Evolutionary conservation across 2,888 invertebrate genomes (phyloP), one percentile per base, ranked within the genome.

Genomic region (Acanthosepion esculentum): DNA sequence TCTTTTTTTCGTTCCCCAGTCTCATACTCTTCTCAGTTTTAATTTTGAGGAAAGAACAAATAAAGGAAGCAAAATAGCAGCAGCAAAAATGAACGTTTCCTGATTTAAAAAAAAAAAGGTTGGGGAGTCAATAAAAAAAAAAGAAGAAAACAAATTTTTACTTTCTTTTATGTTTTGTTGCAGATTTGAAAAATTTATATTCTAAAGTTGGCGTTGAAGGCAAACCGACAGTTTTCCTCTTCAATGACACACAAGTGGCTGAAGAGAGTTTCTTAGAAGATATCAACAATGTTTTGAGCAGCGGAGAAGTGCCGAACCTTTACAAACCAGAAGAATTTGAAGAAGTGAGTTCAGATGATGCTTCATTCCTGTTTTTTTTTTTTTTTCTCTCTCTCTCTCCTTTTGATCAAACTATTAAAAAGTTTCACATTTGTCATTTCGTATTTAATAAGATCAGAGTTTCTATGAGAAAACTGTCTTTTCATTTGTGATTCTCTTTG

Each of bases 281-380:
- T 96, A 98, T 99, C 95, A 99, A 99, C 97, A 99, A 98, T 97
- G 98, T 99, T 97, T 98, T 99, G 95, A 99, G 98, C 97, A 98
- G 98, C 95, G 99, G 99, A 0, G 99, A 99, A 97, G 98, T 99
- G 95, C 98, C 98, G 10, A 99, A 99, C 97, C 98, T 99, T n/a
- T 99, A 98, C 97, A 99, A 99, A 97, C 97, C 98, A 0, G 99
- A 99, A 96, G 99, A 99, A 97, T 98, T 99, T 97, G 99, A 99
- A 97, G 99, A 99, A 96, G 98, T 98, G n/a, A 48, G 92, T 29
- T n/a, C 12, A 10, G 26, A 7, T 6, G 20, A 6, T 59, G 8
- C 12, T n/a, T 78, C n/a, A 0, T 12, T n/a, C n/a, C n/a, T n/a
- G 8, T n/a, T 78, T n/a, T n/a, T n/a, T n/a, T n/a, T n/a, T n/a